phyloP scores from a whole-genome alignment of 1,140 invertebrate genomes.

The Campoletis sonorensis region DNA sequence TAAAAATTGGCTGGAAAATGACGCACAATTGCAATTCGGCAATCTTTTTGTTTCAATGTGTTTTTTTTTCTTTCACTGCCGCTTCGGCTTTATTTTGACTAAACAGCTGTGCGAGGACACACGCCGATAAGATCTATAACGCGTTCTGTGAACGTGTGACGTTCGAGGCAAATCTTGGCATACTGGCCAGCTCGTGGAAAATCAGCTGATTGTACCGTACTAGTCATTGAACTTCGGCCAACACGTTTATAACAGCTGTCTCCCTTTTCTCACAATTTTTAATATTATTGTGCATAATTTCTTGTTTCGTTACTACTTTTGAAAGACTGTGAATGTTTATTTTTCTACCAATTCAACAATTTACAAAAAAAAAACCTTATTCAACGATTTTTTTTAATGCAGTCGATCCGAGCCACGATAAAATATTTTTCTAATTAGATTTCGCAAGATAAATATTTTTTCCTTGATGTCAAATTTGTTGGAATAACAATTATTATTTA shows the following conservation, averaged over 20 bases:
- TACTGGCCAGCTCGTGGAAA: not conserved
- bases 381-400: no score
- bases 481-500: no score
- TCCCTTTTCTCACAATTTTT: not conserved
- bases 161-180: not conserved
- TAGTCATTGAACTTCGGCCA: not conserved
- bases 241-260: not conserved
- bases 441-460: no score
- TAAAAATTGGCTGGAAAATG: no score
- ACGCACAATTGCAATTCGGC: no score
- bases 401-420: no score
- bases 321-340: not conserved
- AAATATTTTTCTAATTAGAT: no score
- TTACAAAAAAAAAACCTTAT: no score
- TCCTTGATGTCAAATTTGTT: no score
- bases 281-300: not conserved
- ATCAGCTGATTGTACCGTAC: conserved; percentile 2
- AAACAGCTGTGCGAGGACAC: not conserved
- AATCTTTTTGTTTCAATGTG: no score
- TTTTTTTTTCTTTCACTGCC: not conserved
- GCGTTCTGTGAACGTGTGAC: not conserved
- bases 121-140: not conserved
- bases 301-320: not conserved
- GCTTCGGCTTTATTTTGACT: not conserved
- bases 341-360: no score